Conservation (phyloP, 2,888 invertebrate genomes). For the Drosophila basisetae region DNA sequence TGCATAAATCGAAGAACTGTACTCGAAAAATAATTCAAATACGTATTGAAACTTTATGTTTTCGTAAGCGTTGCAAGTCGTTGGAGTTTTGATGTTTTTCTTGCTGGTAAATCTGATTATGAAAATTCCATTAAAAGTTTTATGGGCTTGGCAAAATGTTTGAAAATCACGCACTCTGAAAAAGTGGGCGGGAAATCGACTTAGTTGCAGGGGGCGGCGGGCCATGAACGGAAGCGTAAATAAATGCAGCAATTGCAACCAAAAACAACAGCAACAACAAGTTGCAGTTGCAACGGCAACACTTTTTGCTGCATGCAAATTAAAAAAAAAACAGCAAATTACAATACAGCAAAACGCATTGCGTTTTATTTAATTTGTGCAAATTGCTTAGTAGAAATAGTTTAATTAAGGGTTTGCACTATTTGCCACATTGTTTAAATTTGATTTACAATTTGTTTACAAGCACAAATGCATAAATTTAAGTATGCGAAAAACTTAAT, state of each 20-base stretch:
- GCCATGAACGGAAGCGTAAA: constrained; percentile 64
- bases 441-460: background rate
- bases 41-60: constrained; percentile 21
- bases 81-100: constrained; percentile 19
- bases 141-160: constrained; percentile 61
- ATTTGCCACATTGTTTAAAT: background rate
- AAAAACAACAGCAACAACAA: constrained; percentile 21
- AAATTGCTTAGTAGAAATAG: constrained; percentile 34
- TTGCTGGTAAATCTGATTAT: constrained; percentile 67
- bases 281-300: constrained; percentile 41
- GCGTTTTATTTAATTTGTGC: constrained; percentile 48
- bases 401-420: constrained; percentile 19
- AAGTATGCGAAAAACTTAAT: too few relatives aligned
- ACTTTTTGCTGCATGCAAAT: constrained; percentile 49
- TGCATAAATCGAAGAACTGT: background rate
- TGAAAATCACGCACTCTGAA: constrained; percentile 68
- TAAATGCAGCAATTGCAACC: constrained; percentile 66
- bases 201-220: constrained; percentile 48
- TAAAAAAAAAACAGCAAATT: constrained; percentile 28
- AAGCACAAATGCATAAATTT: background rate
- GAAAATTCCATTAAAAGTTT: constrained; percentile 77
- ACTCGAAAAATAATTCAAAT: constrained; percentile 9
- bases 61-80: constrained; percentile 3
- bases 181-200: constrained; percentile 50
- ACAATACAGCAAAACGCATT: constrained; percentile 32